Conservation (phyloP, 2,888 invertebrate genomes). For the Drosophila anceps region DNA sequence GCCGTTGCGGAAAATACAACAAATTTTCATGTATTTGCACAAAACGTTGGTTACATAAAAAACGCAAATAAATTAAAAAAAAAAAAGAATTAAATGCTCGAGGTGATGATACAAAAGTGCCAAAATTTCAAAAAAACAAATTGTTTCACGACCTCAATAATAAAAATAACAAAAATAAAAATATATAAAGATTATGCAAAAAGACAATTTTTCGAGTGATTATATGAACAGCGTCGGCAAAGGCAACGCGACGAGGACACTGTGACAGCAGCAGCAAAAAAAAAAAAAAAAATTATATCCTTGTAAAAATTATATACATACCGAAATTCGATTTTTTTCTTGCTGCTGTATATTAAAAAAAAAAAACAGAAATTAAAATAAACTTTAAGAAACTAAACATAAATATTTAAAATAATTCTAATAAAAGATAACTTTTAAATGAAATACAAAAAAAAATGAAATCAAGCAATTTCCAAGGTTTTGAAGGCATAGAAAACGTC, state of each 20-base stretch:
- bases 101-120: conserved; percentile 58
- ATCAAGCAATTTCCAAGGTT: conserved; percentile 9
- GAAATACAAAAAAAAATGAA: neutral
- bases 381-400: neutral
- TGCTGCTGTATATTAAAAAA: conserved; percentile 31
- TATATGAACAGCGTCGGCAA: conserved; percentile 41
- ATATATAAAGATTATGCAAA: conserved; percentile 30
- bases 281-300: conserved; percentile 56
- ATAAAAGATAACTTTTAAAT: neutral
- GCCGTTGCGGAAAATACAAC: conserved; percentile 63
- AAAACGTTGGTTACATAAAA: conserved; percentile 76
- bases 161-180: no score
- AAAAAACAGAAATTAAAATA: conserved; percentile 5
- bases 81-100: conserved; percentile 23
- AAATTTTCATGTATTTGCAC: conserved; percentile 70
- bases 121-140: conserved; percentile 25
- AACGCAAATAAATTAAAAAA: conserved; percentile 8
- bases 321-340: conserved; percentile 65
- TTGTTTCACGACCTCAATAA: conserved; percentile 19
- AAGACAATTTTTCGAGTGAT: conserved; percentile 44
- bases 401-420: conserved; percentile 8
- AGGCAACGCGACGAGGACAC: conserved; percentile 44
- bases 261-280: conserved; percentile 53
- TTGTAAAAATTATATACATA: conserved; percentile 80
- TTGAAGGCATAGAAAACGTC: neutral